Evolutionary conservation across 1,140 invertebrate species (phyloP).

Genomic region (Drosophila sechellia): DNA sequence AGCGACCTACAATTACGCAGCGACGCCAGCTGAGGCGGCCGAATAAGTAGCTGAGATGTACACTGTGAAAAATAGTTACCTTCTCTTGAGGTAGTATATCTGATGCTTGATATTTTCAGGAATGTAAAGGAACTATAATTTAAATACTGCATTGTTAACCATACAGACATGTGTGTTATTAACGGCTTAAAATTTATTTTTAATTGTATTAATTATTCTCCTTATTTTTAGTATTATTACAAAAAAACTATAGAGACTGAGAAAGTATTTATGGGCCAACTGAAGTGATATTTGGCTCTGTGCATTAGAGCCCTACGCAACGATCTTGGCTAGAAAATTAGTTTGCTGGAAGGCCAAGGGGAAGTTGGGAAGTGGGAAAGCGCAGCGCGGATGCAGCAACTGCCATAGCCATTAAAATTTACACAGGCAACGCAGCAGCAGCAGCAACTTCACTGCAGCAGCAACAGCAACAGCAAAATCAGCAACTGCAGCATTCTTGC

Average conservation of each 20-base stretch:
- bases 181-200: too few species aligned
- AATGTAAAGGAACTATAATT: too few species aligned
- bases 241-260: too few species aligned
- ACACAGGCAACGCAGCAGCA: conserved; percentile 66
- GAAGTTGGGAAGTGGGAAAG: conserved; percentile 20
- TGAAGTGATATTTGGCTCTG: neutral
- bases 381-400: conserved; percentile 67
- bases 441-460: conserved; percentile 32
- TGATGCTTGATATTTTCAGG: too few species aligned
- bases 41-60: conserved; percentile 4
- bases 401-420: conserved; percentile 76
- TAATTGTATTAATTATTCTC: too few species aligned
- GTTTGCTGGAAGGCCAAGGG: conserved; percentile 16
- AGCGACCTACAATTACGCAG: conserved; percentile 80
- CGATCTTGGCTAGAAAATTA: conserved; percentile 41
- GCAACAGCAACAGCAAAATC: conserved; percentile 25
- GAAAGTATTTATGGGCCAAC: too few species aligned
- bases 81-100: too few species aligned
- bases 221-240: too few species aligned
- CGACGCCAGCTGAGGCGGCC: conserved; percentile 55
- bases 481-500: conserved; percentile 44
- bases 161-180: too few species aligned
- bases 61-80: neutral
- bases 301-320: conserved; percentile 49
- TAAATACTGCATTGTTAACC: too few species aligned